A percentile compares a stretch with the other conserved stretches of the same genome.
These are phyloP conservation scores for Drosophila yakuba DNA, from an alignment of 1,140 invertebrate genomes.

Conservation along the genomic window DNA sequence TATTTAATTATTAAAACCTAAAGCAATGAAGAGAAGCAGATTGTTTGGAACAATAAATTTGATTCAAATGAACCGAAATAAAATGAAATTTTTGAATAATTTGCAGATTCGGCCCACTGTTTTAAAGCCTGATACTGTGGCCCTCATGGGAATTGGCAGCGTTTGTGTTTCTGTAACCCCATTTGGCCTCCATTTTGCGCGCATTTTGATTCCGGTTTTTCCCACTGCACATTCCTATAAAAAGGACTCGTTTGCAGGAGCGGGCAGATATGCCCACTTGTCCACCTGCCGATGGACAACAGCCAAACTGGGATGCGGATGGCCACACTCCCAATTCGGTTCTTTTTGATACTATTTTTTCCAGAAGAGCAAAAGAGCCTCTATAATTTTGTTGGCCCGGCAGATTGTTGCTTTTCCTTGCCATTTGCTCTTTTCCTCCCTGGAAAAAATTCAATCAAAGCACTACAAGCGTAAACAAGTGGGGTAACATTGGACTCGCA, in stretches of 20 bases:
- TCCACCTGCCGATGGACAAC: constrained; percentile 32
- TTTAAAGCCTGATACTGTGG: constrained; percentile 1
- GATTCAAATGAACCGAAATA: no score
- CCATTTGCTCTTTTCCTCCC: background rate
- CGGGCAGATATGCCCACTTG: constrained; percentile 6
- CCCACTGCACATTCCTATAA: constrained; percentile 56
- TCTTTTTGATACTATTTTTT: constrained; percentile 60
- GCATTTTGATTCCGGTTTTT: constrained; percentile 71
- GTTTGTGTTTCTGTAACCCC: constrained; percentile 73
- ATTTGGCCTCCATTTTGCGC: constrained; percentile 81
- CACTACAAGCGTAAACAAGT: constrained; percentile 77
- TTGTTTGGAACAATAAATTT: no score
- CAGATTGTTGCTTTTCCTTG: constrained; percentile 56
- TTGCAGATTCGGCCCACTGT: constrained; percentile 38
- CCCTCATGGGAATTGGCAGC: constrained; percentile 61
- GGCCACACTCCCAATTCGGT: constrained; percentile 37
- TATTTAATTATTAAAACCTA: no score
- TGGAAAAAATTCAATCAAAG: constrained; percentile 67
- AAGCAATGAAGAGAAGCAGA: no score
- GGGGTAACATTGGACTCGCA: constrained; percentile 54
- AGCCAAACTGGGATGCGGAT: constrained; percentile 17
- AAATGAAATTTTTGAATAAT: background rate
- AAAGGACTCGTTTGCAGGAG: constrained; percentile 10
- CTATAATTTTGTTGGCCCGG: constrained; percentile 52
- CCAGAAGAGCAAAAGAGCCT: constrained; percentile 2